Evolutionary conservation across 64 coral and sea anemone species (phyloP), one percentile per base, ranked within the genome.

Genomic region (Dendronephthya gigantea): DNA sequence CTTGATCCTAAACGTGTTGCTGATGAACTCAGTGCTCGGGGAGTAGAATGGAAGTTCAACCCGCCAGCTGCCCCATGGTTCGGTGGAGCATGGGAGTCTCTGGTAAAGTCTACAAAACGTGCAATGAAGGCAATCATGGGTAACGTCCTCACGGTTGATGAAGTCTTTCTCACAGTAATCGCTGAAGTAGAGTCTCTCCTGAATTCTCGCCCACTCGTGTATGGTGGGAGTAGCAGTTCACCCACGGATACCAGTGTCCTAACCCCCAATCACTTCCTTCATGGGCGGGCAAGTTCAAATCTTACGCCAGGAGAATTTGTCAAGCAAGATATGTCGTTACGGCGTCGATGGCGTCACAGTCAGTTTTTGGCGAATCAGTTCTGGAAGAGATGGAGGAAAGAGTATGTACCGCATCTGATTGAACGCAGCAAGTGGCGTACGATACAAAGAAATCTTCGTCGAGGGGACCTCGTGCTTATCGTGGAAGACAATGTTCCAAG

Each of bases 291-390:
- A 2, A 87, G 40, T 35, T 13, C 33, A 4, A 87, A 87, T 17
- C 11, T 87, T 9, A 25, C 39, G 6, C 85, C 85, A 0, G 59
- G 56, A 40, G 36, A 86, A 58, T 45, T 88, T 32, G 41, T 30
- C 23, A 39, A 79, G 31, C 28, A 62, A 34, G 86, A 88, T 41
- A 88, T 88, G 85, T 69, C 38, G 1, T 55, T 88, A 13, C 76
- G 87, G 58, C 87, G 49, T 48, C 47, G 76, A 39, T 82, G 87
- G 87, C 85, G 85, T 25, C 85, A 76, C n/a, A 76, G 69, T 30
- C 69, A 76, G 35, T 76, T 76, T 76, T 41, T 65, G 34, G 87
- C 76, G 9, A 31, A 83, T 76, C 87, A 88, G 38, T 56, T 88
- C 23, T 66, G 87, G 87, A 48, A 29, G 4, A 7, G 69, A 27